Evolutionary conservation across 2,113 vertebrate genomes (phyloP).

Genomic region (Phyllostomus discolor): DNA sequence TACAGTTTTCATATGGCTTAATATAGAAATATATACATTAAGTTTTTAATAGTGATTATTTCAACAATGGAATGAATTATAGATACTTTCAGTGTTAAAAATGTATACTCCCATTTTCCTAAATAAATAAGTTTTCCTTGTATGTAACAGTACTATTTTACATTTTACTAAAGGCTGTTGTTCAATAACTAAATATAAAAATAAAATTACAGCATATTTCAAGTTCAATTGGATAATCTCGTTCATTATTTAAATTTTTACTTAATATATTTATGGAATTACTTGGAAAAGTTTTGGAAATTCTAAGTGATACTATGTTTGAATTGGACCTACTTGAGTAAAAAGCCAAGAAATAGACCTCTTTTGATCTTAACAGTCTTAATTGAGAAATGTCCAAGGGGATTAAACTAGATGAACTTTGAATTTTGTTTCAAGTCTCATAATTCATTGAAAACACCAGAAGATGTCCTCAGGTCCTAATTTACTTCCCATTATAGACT

Average conservation of each 20-base stretch:
- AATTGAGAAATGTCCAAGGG: neutral
- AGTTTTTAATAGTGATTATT: neutral
- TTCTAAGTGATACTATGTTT: conserved; percentile 4
- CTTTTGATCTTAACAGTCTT: neutral
- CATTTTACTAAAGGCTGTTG: neutral
- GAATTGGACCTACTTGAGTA: neutral
- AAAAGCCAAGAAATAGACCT: neutral
- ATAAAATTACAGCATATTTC: neutral
- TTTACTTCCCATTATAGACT: neutral
- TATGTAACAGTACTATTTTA: neutral
- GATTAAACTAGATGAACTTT: neutral
- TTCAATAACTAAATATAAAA: neutral
- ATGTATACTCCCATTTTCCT: neutral
- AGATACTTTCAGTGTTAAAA: neutral
- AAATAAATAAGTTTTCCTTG: neutral
- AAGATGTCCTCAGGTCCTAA: neutral
- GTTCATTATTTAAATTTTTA: neutral
- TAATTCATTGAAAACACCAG: neutral
- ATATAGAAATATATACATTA: neutral
- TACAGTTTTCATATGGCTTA: neutral
- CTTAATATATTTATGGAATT: neutral
- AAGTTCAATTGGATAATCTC: neutral
- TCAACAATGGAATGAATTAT: neutral
- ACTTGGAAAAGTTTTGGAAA: conserved; percentile 31
- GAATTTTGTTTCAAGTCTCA: neutral